Base-by-base conservation (phyloP, 2,113 vertebrate genomes). In the Labeo rohita region DNA sequence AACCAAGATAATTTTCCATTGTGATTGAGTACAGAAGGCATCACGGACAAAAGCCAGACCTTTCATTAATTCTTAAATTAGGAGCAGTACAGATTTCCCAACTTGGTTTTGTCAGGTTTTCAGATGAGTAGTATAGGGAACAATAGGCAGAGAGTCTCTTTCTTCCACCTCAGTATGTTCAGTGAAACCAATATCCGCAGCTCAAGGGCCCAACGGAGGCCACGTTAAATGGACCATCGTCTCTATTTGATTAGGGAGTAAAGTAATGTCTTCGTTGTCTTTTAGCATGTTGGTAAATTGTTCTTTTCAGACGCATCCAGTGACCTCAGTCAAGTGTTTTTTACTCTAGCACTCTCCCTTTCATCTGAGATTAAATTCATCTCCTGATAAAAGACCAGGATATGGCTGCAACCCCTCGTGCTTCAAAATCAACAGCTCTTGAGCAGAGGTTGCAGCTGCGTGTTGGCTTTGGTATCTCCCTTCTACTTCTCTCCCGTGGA, bases 41-140 rank as follows among this genome's bases (percentile, higher is more conserved):
- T 85, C 84, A 74, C 47, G 56, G 28, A 73, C 56, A 85, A 88
- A 85, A 86, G 56, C 59, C 85, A 88, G 50, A 86, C 52, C 66
- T 68, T 83, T 56, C n/a, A 47, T 83, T 86, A 56, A 66, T 63
- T 75, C 66, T 87, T 78, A 84, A 85, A 74, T 87, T 83, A 87
- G 65, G 77, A 89, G 68, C 50, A 34, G 49, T 52, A 61, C 12
- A 84, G 72, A 47, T 85, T 59, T 65, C 74, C 47, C 76, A 74
- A n/a, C 11, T 8, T n/a, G 10, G 50, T 16, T 49, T 72, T 84
- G 78, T 89, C 65, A 79, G 43, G 21, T 73, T 15, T 73, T 56
- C 28, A 73, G 45, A 83, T 8, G 59, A 68, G 56, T 15, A 18
- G 49, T 56, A 36, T 61, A 3, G 34, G 61, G 68, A 80, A 84